Percentiles rank a stretch among this genome's conserved stretches.
These are phyloP conservation scores for Ceratothoa steindachneri DNA, from an alignment of 2,888 invertebrate species.

Conservation along the genomic window DNA sequence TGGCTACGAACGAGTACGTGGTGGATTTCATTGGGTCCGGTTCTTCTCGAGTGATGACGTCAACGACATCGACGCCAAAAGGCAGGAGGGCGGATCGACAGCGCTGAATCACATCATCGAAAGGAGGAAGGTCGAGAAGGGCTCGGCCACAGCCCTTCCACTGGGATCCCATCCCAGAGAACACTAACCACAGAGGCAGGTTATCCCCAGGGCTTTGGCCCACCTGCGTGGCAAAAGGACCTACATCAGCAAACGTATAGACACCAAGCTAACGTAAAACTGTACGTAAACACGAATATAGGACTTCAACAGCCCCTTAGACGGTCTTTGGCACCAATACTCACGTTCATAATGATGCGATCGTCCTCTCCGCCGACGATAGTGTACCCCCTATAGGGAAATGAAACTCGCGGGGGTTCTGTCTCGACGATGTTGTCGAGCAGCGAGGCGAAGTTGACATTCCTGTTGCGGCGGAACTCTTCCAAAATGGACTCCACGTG, in stretches of 20 bases:
- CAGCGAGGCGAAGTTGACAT: background rate
- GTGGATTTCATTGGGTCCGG: constrained; percentile 78
- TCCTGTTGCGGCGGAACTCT: constrained; percentile 3
- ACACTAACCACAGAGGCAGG: constrained; percentile 88
- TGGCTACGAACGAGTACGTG: constrained; percentile 83
- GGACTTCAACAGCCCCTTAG: too few species aligned
- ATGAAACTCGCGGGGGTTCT: background rate
- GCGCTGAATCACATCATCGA: constrained; percentile 71
- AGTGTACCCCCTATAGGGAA: background rate
- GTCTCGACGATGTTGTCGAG: constrained; percentile 51
- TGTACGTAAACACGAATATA: too few species aligned
- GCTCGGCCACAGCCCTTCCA: constrained; percentile 93
- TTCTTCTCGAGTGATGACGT: constrained; percentile 70
- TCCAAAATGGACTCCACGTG: constrained; percentile 67
- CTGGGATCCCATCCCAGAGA: constrained; percentile 97
- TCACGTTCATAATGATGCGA: background rate
- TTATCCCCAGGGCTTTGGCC: constrained; percentile 57
- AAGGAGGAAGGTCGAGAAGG: constrained; percentile 75
- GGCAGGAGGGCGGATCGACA: constrained; percentile 72
- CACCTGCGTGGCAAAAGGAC: constrained; percentile 49
- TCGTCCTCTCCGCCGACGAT: background rate
- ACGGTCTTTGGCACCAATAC: too few species aligned
- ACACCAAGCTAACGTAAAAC: too few species aligned
- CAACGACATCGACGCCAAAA: constrained; percentile 76
- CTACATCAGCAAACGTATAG: constrained; percentile 50